phyloP scores from a whole-genome alignment of 2,888 invertebrate genomes.

The Gandaritis pyraliata region DNA sequence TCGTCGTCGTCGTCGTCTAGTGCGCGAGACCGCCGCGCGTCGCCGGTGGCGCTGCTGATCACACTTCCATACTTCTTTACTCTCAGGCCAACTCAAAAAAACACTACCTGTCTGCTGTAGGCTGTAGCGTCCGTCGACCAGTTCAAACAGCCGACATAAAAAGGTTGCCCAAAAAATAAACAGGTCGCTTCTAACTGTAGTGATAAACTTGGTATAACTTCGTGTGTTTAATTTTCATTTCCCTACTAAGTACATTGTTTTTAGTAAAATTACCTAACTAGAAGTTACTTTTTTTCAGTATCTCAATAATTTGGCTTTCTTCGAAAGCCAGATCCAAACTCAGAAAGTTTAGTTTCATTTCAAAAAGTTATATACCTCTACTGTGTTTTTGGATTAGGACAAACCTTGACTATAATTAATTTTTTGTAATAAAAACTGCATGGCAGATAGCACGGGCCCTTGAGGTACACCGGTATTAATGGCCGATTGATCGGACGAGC shows the following conservation, averaged over 20 bases:
- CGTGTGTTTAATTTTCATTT: conserved; percentile 1
- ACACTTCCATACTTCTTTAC: conserved; percentile 31
- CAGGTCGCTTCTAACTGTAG: conserved; percentile 11
- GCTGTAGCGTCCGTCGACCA: conserved; percentile 6
- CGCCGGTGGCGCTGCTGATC: conserved; percentile 63
- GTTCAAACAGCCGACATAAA: conserved; percentile 19
- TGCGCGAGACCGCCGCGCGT: conserved; percentile 55
- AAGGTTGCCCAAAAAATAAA: conserved; percentile 15
- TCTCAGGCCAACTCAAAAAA: conserved; percentile 21
- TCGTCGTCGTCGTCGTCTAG: conserved; percentile 40
- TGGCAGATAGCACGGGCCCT: no score
- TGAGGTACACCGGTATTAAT: no score
- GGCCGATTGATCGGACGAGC: no score
- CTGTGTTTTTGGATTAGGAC: no score
- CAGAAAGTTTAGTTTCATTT: no score
- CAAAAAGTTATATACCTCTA: no score
- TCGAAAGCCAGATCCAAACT: no score
- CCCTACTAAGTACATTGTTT: background rate
- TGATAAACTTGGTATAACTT: conserved; percentile 2
- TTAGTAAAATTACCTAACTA: no score
- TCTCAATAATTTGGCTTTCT: no score
- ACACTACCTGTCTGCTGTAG: conserved; percentile 25
- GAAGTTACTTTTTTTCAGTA: no score
- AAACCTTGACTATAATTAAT: no score
- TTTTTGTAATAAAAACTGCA: no score